Evolutionary conservation across 2,113 vertebrate genomes (phyloP).

Genomic region (Nibea coibor): DNA sequence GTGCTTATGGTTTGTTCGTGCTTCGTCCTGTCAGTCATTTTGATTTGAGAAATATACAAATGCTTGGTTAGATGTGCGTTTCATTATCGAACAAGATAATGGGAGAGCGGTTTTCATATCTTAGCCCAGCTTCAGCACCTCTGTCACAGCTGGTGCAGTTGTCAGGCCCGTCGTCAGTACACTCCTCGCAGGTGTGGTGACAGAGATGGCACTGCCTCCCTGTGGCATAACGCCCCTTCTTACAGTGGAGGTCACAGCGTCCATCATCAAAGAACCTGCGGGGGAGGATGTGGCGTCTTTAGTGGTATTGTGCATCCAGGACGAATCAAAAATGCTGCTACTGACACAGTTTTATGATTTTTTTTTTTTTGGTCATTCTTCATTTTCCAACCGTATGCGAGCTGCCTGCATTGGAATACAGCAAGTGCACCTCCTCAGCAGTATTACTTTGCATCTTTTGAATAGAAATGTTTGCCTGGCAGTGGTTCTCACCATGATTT

Average conservation of each 20-base stretch:
- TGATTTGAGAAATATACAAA: background rate
- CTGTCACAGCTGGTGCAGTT: conserved; percentile 88
- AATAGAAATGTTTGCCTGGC: background rate
- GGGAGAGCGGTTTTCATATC: background rate
- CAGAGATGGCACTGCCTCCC: conserved; percentile 86
- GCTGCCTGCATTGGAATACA: background rate
- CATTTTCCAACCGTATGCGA: background rate
- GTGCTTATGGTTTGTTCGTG: background rate
- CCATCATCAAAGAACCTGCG: conserved; percentile 89
- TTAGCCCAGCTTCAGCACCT: conserved; percentile 80
- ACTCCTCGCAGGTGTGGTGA: conserved; percentile 91
- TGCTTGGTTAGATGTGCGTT: background rate
- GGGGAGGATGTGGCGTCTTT: background rate
- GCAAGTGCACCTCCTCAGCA: background rate
- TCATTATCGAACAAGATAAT: background rate
- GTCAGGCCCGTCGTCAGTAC: conserved; percentile 86
- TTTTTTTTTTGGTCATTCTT: background rate
- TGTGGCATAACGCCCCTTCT: conserved; percentile 83
- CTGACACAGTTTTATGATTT: background rate
- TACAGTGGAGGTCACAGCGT: conserved; percentile 84
- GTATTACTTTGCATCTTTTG: background rate
- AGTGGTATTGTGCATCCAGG: background rate
- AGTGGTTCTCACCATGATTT: conserved; percentile 81
- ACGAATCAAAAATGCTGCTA: background rate
- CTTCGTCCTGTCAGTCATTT: background rate